Evolutionary conservation across 2,113 vertebrate genomes (phyloP), one percentile per base, ranked within the genome.

Genomic region (Nestor notabilis): DNA sequence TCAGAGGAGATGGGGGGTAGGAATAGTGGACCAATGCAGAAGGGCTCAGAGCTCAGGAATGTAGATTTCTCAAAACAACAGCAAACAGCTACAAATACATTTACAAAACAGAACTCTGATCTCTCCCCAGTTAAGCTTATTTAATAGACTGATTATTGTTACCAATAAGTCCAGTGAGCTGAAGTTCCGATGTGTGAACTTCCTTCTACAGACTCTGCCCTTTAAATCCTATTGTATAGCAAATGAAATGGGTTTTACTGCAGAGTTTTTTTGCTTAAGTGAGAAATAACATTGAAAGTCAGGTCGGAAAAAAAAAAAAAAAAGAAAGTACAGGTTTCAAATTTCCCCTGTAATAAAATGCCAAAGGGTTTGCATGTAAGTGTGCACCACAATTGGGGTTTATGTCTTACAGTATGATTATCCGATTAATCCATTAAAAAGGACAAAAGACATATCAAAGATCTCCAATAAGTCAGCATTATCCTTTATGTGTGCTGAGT

Each of bases 121-220:
- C 49, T 61, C 56, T 89, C 66, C 43, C 29, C 43, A 71, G 56
- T 90, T 29, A 87, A 87, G 47, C 20, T 75, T 72, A 65, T 80
- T 91, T 55, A 94, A 87, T n/a, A 92, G 71, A 46, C 64, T 93
- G 46, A 5, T 83, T 85, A 89, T 29, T 80, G 71, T 93, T 88
- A 61, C 44, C 24, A 91, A 13, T 52, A 89, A 89, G 17, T 13
- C 28, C 75, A 65, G 20, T 4, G 39, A 83, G 44, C 55, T 55
- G 46, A 68, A 89, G 39, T 87, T 35, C 17, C 2, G 5, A 23
- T 2, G 7, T 33, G 23, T 46, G n/a, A 66, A 75, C 43, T 20
- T 78, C 18, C 39, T 66, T 63, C 16, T 18, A 35, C 16, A 90
- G 41, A 7, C 16, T 82, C 61, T 76, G 33, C 19, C 27, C 46